A percentile compares a stretch with the other conserved stretches of the same genome.
Evolutionary conservation across 2,888 invertebrate species (phyloP).

Genomic region (Lepetodrilus schrolli): DNA sequence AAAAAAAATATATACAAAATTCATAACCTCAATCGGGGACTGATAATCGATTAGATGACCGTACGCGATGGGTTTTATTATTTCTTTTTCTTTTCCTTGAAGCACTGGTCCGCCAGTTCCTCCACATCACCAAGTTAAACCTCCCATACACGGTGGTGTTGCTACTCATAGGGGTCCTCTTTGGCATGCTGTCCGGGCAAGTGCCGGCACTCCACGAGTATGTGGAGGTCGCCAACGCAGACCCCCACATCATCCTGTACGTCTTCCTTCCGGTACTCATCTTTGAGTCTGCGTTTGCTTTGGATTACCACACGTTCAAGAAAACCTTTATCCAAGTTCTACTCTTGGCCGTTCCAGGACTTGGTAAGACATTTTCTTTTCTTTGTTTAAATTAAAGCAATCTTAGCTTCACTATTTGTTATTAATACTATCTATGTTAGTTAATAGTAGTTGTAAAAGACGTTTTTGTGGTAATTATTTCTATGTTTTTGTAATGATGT

Average conservation of each 20-base stretch:
- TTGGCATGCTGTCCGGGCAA: conserved; percentile 65
- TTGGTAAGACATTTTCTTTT: no score
- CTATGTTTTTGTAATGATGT: no score
- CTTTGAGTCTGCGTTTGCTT: conserved; percentile 76
- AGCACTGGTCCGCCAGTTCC: conserved; percentile 59
- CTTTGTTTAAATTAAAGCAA: no score
- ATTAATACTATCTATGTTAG: no score
- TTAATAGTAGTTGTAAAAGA: no score
- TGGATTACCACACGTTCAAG: conserved; percentile 75
- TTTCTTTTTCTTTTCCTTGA: conserved; percentile 37
- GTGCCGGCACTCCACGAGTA: conserved; percentile 47
- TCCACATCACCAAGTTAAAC: conserved; percentile 51
- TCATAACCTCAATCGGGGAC: no score
- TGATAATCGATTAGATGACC: no score
- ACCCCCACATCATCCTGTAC: conserved; percentile 73
- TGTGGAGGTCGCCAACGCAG: conserved; percentile 58
- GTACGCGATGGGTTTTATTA: no score
- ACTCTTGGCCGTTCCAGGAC: conserved; percentile 71
- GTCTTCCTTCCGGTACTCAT: conserved; percentile 76
- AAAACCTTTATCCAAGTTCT: conserved; percentile 72
- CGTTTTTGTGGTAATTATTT: no score
- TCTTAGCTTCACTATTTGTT: no score
- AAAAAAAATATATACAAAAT: no score
- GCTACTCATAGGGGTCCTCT: conserved; percentile 70
- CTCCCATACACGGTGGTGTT: conserved; percentile 76